Conservation (phyloP, 92 coral and sea anemone genomes). For the Porites evermanni region DNA sequence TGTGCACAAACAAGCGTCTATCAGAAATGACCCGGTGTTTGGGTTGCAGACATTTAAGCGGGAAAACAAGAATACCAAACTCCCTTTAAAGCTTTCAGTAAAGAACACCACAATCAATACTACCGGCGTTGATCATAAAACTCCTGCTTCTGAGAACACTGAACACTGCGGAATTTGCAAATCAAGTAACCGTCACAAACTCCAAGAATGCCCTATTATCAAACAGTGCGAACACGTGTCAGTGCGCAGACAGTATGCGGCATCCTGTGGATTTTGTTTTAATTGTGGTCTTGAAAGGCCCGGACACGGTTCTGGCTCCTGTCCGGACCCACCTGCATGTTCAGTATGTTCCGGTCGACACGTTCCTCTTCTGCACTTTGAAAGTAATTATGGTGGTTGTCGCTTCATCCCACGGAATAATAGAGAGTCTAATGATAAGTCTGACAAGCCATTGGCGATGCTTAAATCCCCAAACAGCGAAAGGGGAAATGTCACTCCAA, state of each 20-base stretch:
- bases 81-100: conserved; percentile 15
- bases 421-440: conserved; percentile 6
- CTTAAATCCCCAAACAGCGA: too few species aligned
- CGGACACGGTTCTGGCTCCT: neutral
- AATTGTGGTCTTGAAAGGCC: conserved; percentile 57
- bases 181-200: conserved; percentile 16
- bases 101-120: conserved; percentile 45
- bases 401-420: conserved; percentile 17
- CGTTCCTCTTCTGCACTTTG: conserved; percentile 53
- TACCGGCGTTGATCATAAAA: conserved; percentile 5
- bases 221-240: conserved; percentile 40
- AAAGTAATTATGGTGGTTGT: neutral
- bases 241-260: conserved; percentile 55
- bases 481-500: neutral
- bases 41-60: conserved; percentile 27
- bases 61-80: conserved; percentile 46
- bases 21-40: conserved; percentile 70
- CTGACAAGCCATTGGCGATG: neutral
- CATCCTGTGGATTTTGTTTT: conserved; percentile 51
- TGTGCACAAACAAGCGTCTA: conserved; percentile 67
- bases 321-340: conserved; percentile 37
- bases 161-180: conserved; percentile 1
- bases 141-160: neutral
- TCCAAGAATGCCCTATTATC: conserved; percentile 40
- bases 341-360: conserved; percentile 59